Base-by-base conservation (phyloP, 1,140 invertebrate genomes). In the Drosophila kepulauana region DNA sequence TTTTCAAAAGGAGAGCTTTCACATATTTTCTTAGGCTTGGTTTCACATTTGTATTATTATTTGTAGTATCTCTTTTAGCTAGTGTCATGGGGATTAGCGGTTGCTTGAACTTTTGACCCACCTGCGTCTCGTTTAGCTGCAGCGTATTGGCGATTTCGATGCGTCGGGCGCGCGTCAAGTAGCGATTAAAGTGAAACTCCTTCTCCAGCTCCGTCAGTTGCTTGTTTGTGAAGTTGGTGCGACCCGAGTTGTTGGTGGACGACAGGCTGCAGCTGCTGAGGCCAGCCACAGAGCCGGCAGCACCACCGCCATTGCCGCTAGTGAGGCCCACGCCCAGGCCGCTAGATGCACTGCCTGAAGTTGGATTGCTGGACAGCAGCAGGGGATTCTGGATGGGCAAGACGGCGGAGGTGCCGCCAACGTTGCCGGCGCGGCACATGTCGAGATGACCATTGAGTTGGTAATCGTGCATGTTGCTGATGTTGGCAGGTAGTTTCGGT, bases 131-230 rank as follows among this genome's bases (percentile, higher is more conserved):
- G 93, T 99, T 99, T 3, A 99, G 95, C 91, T 98, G 97, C 13
- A 99, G 93, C 1, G 98, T 96, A 1, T 98, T 97, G 0, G 99
- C 99, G 77, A 99, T 99, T 93, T 99, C 99, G 82, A 99, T 99
- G 76, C 99, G 94, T 79, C 99, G 94, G 5, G 98, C 98, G 75
- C 99, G 94, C 2, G 98, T 99, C 82, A 99, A 95, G 94, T 99
- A 99, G 94, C 99, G 99, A 94, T 99, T 99, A 93, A 99, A 99
- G 93, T 99, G 98, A 93, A 99, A 99, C 93, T 99, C 99, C 93
- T 99, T 99, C 92, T 99, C 99, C 76, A 99, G 94, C 93, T 99
- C 99, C 1, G 98, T 99, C 54, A 99, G 95, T 93, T 99, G 99
- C 93, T 99, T 99, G 92, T 99, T 99, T 58, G 98, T 99, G 94